Evolutionary conservation across 2,888 invertebrate genomes (phyloP).

Genomic region (Drosophila sordidapex): DNA sequence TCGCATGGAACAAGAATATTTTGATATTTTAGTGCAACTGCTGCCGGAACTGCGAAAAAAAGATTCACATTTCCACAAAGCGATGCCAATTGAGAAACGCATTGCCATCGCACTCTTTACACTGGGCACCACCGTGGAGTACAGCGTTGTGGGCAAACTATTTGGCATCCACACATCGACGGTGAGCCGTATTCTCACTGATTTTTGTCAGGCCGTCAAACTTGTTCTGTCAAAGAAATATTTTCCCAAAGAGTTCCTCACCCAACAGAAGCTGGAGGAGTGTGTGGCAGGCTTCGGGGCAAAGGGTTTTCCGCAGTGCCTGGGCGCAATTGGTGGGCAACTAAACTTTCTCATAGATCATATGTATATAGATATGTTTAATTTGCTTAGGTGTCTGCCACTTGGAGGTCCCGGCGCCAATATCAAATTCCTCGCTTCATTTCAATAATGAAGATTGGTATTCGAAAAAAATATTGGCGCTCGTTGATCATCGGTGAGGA

Average conservation of each 20-base stretch:
- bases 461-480: slow-evolving; percentile 6
- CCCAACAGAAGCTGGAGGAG: background rate
- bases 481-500: slow-evolving; percentile 14
- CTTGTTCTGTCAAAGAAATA: background rate
- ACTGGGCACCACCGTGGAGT: background rate
- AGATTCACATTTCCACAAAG: background rate
- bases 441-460: background rate
- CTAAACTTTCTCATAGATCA: background rate
- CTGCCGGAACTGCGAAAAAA: background rate
- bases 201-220: slow-evolving; percentile 10
- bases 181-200: slow-evolving; percentile 1
- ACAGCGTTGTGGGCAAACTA: background rate
- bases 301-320: slow-evolving; percentile 6
- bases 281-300: background rate
- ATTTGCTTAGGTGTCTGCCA: background rate
- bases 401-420: background rate
- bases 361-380: no score
- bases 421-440: background rate
- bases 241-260: slow-evolving; percentile 10
- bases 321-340: slow-evolving; percentile 12
- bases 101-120: slow-evolving; percentile 16
- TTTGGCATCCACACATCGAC: background rate
- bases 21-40: slow-evolving; percentile 1
- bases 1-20: slow-evolving; percentile 5
- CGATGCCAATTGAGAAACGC: slow-evolving; percentile 1